phyloP scores from a whole-genome alignment of 2,797 vertebrate genomes.

The Phaenicophaeus curvirostris region DNA sequence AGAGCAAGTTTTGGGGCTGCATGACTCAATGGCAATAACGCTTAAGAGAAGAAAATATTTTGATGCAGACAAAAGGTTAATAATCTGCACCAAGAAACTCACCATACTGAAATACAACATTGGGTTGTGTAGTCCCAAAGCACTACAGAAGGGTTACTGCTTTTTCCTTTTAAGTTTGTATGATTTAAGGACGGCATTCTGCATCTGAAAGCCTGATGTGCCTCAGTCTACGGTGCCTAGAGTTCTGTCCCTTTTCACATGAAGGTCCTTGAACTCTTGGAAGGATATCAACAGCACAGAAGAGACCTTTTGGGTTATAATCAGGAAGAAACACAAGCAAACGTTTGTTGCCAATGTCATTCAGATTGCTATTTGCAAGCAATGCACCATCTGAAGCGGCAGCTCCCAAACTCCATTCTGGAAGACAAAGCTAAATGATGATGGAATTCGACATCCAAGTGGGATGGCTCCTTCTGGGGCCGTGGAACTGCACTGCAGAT shows the following conservation, averaged over 20 bases:
- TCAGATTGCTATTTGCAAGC: background rate
- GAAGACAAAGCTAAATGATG: background rate
- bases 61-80: background rate
- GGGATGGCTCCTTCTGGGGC: background rate
- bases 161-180: background rate
- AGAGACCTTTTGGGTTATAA: background rate
- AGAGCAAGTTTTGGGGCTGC: background rate
- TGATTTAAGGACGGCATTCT: background rate
- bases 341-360: background rate
- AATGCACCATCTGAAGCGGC: background rate
- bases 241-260: background rate
- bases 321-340: background rate
- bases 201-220: background rate
- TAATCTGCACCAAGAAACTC: background rate
- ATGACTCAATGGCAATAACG: background rate
- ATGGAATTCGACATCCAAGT: background rate
- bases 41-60: background rate
- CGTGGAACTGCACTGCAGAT: background rate
- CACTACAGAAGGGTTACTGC: background rate
- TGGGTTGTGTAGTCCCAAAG: background rate
- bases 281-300: background rate
- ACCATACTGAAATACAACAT: background rate
- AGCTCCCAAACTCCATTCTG: background rate
- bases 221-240: background rate
- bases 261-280: background rate